Percentiles rank a stretch among this genome's conserved stretches.
Evolutionary conservation across 2,113 vertebrate species (phyloP).

Genomic region (Upupa epops): DNA sequence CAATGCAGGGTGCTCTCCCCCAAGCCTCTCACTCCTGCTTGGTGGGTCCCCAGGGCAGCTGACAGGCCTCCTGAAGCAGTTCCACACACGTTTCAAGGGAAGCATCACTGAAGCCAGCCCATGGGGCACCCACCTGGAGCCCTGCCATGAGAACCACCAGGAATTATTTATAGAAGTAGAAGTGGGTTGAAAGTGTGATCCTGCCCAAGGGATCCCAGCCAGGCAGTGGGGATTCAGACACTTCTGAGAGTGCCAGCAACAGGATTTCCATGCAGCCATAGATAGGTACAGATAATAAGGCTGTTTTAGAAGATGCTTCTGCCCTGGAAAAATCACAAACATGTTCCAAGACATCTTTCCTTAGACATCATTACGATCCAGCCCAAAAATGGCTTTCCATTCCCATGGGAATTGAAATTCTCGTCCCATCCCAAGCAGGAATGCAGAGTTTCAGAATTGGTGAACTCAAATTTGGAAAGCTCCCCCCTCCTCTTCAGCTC

Average conservation of each 20-base stretch:
- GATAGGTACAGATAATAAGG: not conserved
- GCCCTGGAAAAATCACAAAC: slow-evolving; percentile 4
- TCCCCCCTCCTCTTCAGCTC: not conserved
- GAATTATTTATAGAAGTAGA: not conserved
- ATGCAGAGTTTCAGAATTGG: not conserved
- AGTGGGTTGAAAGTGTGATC: not conserved
- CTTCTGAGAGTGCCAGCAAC: not conserved
- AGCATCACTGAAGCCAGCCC: not conserved
- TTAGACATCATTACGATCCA: not conserved
- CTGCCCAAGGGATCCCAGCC: not conserved
- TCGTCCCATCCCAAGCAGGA: not conserved
- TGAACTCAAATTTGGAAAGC: not conserved
- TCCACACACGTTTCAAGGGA: not conserved
- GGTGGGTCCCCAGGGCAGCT: not conserved
- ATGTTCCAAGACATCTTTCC: not conserved
- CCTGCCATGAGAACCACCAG: fast-evolving
- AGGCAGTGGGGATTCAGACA: not conserved
- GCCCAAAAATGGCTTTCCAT: not conserved
- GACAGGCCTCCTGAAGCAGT: not conserved
- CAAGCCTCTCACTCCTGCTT: not conserved
- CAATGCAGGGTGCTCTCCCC: not conserved
- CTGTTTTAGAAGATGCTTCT: not conserved
- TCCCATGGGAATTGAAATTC: not conserved
- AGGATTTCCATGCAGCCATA: not conserved
- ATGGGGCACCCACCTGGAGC: fast-evolving